These are phyloP conservation scores for Todiramphus chloris DNA, from an alignment of 2,113 vertebrate species.

Conservation along the genomic window DNA sequence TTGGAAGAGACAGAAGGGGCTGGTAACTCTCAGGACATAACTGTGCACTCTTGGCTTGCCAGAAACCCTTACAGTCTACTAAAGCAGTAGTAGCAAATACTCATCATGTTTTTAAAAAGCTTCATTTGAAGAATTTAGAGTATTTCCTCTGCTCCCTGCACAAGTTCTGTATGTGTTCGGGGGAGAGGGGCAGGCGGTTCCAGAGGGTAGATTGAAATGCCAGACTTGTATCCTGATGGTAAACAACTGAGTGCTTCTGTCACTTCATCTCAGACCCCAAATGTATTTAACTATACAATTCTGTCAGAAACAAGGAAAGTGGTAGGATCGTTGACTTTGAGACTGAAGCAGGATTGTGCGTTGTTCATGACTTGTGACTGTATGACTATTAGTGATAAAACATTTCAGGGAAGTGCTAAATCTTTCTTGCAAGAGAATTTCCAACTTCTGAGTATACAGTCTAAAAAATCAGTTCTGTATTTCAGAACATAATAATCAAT, in stretches of 20 bases:
- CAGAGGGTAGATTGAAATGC: not conserved
- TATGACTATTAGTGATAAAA: not conserved
- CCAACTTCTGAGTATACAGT: not conserved
- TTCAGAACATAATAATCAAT: not conserved
- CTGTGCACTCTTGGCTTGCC: not conserved
- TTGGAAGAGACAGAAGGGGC: not conserved
- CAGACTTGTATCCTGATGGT: not conserved
- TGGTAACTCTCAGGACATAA: not conserved
- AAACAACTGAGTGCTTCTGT: not conserved
- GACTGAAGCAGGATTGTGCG: not conserved
- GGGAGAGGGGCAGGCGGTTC: not conserved
- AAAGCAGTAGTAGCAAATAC: not conserved
- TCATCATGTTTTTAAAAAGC: not conserved
- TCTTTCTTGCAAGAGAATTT: not conserved
- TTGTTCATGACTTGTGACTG: not conserved
- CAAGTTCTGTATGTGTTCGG: not conserved
- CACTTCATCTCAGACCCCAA: not conserved
- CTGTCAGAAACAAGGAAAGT: not conserved
- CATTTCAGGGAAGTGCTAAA: not conserved
- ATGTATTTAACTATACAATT: not conserved
- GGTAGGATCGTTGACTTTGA: not conserved
- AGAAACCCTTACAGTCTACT: not conserved
- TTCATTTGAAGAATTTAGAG: not conserved
- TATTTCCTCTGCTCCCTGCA: not conserved
- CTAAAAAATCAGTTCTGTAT: not conserved